Conservation (phyloP, 2,888 invertebrate species). For the Onthophagus sagittarius region DNA sequence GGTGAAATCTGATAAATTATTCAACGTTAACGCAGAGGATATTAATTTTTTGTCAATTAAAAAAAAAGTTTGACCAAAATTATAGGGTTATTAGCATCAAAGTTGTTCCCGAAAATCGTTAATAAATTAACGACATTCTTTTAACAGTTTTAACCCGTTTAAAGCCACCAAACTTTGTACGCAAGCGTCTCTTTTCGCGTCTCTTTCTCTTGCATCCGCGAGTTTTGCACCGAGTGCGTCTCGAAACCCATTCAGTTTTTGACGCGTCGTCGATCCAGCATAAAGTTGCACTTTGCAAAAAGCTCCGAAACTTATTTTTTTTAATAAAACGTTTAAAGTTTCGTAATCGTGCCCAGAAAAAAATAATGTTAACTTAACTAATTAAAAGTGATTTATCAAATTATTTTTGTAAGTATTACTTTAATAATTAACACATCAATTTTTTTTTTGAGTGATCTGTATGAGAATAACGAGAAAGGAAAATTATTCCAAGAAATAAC, state of each 20-base stretch:
- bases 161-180: background rate
- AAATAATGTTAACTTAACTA: background rate
- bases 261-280: background rate
- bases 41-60: no score
- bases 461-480: background rate
- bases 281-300: background rate
- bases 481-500: background rate
- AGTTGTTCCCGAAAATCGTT: background rate
- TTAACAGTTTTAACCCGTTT: background rate
- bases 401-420: background rate
- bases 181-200: background rate
- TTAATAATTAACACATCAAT: background rate
- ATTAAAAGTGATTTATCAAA: background rate
- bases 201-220: background rate
- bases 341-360: background rate
- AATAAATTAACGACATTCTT: background rate
- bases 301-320: background rate
- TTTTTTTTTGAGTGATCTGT: background rate
- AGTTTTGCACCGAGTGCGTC: background rate
- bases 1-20: no score
- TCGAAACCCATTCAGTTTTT: background rate
- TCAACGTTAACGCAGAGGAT: no score
- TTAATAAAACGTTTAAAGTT: background rate
- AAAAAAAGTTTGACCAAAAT: no score
- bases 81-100: background rate